Base-by-base conservation (phyloP, 2,888 invertebrate species). In the Cantharis rufa region DNA sequence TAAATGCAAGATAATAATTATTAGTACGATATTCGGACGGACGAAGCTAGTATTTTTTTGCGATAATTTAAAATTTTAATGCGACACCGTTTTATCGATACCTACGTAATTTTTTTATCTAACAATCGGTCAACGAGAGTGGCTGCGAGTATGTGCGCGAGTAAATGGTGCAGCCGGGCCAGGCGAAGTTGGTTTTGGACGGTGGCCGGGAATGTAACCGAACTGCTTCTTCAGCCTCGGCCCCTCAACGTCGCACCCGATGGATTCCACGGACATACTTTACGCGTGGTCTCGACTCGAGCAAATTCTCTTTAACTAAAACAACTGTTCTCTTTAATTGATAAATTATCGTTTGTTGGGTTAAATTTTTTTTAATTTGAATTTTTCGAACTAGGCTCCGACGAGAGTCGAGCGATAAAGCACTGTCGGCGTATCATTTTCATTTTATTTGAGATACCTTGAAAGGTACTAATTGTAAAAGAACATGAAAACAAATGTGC, bases 171-270 rank as follows among this genome's bases (percentile, higher is more conserved):
- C 80, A 80, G 79, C 27, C 78, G 81, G 81, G 70, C 78, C 78
- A 76, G 74, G 78, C 76, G 69, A 73, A 75, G 76, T 79, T 75
- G 79, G 78, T 76, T 81, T 78, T 76, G 78, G 77, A 71, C 80
- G 79, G 81, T 81, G 83, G 81, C 79, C 82, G 85, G 83, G 85
- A 84, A 84, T 84, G 84, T 80, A 81, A 79, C 83, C 82, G 80
- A 81, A 84, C 84, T 81, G 83, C 84, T 84, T 84, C 84, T 83
- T 83, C 82, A 78, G 79, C 81, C 81, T 79, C 77, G 79, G 80
- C 82, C 82, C 82, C 82, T 81, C 83, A 76, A 79, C 81, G 82
- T 80, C 81, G 82, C 81, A 79, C 80, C 76, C 79, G 80, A 78
- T 71, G 81, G 80, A 83, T 83, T 83, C 83, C 82, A 76, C 80